Base-by-base conservation (phyloP, 2,888 invertebrate genomes). In the Lacanobia wlatinum region DNA sequence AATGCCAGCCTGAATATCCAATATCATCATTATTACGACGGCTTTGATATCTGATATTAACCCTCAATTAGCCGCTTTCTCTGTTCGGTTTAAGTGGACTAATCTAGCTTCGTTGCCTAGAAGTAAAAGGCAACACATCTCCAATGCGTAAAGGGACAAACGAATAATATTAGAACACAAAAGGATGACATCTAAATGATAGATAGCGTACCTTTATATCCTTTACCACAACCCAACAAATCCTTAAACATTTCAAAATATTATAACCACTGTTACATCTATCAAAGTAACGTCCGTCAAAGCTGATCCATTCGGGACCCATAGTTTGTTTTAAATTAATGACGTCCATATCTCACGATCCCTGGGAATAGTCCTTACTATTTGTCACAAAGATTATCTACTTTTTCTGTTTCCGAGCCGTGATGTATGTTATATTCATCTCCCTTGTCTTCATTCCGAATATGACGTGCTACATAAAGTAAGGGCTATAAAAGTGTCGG, bases 331-430 rank as follows among this genome's bases (percentile, higher is more conserved):
- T 92, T 92, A 93, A 92, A 93, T 92, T 90, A 93, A 93, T 92
- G 92, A 89, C 88, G 74, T 80, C 88, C 87, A 92, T 92, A 92
- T 91, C 89, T 93, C 92, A 92, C 87, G 87, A 89, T 91, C 91
- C 92, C 88, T 84, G 87, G 87, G 87, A 93, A 93, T 91, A 87
- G 92, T 87, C 93, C 92, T 91, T 90, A 89, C 90, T 89, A 94
- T 94, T 94, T 93, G 90, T 94, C 93, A 94, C 92, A 93, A 91
- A 93, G 92, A 94, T 94, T 93, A 91, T 92, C 90, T 90, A 90
- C 92, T 93, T 94, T 94, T 93, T 93, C 90, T 90, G 90, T 90
- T 90, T 88, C 88, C 87, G 87, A 87, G 88, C 84, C 82, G 86
- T 89, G 88, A 92, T 92, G 89, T 87, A 91, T 89, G 88, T 86